phyloP scores from a whole-genome alignment of 1,140 invertebrate species.

The Trichonephila clavata region DNA sequence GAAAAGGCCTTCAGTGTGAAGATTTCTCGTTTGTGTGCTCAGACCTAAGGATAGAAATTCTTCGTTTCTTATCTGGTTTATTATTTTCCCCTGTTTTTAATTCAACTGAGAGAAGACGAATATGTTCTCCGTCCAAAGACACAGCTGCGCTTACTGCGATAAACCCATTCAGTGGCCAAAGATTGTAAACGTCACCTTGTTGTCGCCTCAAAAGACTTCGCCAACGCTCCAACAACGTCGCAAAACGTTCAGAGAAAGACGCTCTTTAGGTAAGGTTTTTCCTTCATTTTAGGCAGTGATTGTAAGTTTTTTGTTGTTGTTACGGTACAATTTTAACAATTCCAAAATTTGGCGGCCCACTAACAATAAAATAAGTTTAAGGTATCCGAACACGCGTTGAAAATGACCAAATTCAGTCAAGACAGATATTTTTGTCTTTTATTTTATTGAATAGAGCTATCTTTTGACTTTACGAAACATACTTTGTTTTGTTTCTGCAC shows the following conservation, averaged over 20 bases:
- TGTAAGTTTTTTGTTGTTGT: too few species aligned
- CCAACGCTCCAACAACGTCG: not conserved
- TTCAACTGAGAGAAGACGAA: not conserved
- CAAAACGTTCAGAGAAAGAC: conserved; percentile 38
- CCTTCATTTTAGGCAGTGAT: too few species aligned
- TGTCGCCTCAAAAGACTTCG: not conserved
- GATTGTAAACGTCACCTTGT: conserved; percentile 22
- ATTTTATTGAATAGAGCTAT: too few species aligned
- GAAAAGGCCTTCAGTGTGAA: not conserved
- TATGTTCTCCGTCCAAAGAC: conserved; percentile 48
- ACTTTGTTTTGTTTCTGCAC: too few species aligned
- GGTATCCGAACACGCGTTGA: too few species aligned
- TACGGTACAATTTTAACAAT: too few species aligned
- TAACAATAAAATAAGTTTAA: too few species aligned
- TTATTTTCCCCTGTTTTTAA: not conserved
- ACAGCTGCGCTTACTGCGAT: conserved; percentile 50
- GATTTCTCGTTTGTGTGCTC: not conserved
- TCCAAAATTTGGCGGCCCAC: too few species aligned
- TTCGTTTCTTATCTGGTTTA: not conserved
- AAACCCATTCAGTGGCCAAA: conserved; percentile 29
- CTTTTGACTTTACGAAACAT: too few species aligned
- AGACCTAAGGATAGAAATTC: conserved; percentile 3
- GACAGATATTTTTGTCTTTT: too few species aligned
- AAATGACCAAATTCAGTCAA: too few species aligned
- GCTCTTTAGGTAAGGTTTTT: conserved; percentile 42